Evolutionary conservation across 2,797 vertebrate genomes (phyloP).

Genomic region (Peromyscus aztecus): DNA sequence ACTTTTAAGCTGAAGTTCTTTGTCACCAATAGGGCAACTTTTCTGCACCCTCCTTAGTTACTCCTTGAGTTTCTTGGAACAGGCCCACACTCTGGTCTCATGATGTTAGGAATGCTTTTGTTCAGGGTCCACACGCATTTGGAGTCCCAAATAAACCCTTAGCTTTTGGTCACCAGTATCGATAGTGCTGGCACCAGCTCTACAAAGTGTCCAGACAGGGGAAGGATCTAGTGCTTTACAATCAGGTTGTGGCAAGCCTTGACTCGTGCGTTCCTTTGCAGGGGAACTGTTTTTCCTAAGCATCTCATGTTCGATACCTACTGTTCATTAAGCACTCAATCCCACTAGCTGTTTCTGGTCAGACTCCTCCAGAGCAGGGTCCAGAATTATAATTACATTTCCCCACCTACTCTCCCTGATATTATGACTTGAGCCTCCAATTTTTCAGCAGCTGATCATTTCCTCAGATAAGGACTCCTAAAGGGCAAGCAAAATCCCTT

Average conservation of each 20-base stretch:
- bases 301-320: not conserved
- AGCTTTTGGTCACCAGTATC: constrained; percentile 41
- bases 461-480: not conserved
- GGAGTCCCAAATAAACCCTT: constrained; percentile 52
- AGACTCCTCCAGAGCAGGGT: constrained; percentile 3
- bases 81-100: not conserved
- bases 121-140: not conserved
- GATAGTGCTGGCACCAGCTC: constrained; percentile 64
- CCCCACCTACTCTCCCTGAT: not conserved
- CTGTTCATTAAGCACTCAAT: constrained; percentile 34
- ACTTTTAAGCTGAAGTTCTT: constrained; percentile 39
- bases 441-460: not conserved
- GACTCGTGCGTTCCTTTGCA: not conserved
- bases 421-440: too few species aligned
- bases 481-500: constrained; percentile 11
- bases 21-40: not conserved
- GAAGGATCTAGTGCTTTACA: not conserved
- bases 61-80: not conserved
- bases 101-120: not conserved
- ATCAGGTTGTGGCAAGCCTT: not conserved
- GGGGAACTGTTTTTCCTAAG: not conserved
- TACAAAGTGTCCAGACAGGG: constrained; percentile 10
- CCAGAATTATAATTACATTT: constrained; percentile 62
- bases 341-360: not conserved
- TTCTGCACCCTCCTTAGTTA: not conserved